phyloP scores from a whole-genome alignment of 2,888 invertebrate species.

The Chymomyza amoena region DNA sequence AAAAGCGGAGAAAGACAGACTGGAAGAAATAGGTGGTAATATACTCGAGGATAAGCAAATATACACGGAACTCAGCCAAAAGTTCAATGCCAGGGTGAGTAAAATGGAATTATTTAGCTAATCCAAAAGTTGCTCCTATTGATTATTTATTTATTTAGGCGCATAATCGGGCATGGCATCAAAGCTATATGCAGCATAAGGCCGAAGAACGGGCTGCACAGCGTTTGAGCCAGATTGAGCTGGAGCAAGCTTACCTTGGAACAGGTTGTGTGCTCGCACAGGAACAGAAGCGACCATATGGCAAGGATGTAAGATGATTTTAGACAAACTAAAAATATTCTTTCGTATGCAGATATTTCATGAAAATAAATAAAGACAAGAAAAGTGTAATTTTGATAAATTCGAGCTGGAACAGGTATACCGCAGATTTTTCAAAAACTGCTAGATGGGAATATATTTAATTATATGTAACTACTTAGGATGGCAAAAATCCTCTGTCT shows the following conservation, averaged over 20 bases:
- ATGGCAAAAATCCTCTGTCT: no score
- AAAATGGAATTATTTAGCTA: neutral
- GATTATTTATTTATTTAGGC: conserved; percentile 16
- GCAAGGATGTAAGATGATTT: conserved; percentile 26
- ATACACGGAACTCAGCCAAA: conserved; percentile 30
- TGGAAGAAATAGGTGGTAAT: conserved; percentile 13
- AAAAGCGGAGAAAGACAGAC: conserved; percentile 6
- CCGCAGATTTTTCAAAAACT: no score
- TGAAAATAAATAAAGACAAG: no score
- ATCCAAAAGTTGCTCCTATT: neutral
- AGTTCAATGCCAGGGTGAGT: conserved; percentile 31
- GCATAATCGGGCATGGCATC: conserved; percentile 40
- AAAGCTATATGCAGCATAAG: conserved; percentile 32
- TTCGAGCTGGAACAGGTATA: no score
- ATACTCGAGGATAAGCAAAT: conserved; percentile 37
- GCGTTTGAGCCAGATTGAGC: neutral
- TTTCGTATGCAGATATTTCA: no score
- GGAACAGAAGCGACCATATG: conserved; percentile 34
- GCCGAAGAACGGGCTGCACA: conserved; percentile 19
- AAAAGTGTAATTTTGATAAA: no score
- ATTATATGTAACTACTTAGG: no score
- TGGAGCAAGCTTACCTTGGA: conserved; percentile 29
- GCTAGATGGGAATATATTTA: no score
- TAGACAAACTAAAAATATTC: neutral
- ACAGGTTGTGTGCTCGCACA: conserved; percentile 42